Base-by-base conservation (phyloP, 2,797 vertebrate species). In the Gallinago nigripennis region DNA sequence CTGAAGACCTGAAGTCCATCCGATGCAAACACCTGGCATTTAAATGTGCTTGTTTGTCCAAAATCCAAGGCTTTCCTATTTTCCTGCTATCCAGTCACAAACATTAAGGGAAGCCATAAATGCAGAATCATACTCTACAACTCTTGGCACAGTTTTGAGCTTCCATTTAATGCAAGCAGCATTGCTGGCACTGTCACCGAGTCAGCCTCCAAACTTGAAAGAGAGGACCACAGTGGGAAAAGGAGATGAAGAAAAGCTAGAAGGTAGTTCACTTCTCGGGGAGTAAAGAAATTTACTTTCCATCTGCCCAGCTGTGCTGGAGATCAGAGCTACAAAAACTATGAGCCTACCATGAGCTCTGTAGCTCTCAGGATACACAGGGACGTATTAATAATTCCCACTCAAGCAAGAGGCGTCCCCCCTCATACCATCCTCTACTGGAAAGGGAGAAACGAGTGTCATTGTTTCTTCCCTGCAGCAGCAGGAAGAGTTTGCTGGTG, bases 321-420 rank as follows among this genome's bases (percentile, higher is more conserved):
- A 46, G 16, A 39, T 54, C 24, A 16, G 37, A n/a, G 5, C 25
- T 66, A 50, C 31, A 79, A 61, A 71, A 61, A 7, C 14, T 6
- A 5, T 9, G 7, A 83, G 33, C 9, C 39, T 23, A 53, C 43
- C 46, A 20, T 14, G 16, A 91, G 39, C 33, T 57, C 35, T 41
- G 25, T 16, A 53, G 43, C 27, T 56, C 28, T 51, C 4, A 0
- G 25, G n/a, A 53, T 30, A n/a, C 3, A 11, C 7, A 33, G 0
- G 16, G 23, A 70, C 39, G 4, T 7, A 35, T 9, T 50, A 72
- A 33, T 41, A 70, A 70, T n/a, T 23, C 9, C 35, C 11, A 46
- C 4, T 3, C 18, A 50, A 79, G 24, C 35, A 65, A 28, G 21
- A 70, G 9, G 27, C 31, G 13, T 65, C 64, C 30, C 28, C 30